A percentile compares a stretch with the other conserved stretches of the same genome.
These are phyloP conservation scores for Percopsis transmontana DNA, from an alignment of 2,113 vertebrate genomes.

Conservation along the genomic window DNA sequence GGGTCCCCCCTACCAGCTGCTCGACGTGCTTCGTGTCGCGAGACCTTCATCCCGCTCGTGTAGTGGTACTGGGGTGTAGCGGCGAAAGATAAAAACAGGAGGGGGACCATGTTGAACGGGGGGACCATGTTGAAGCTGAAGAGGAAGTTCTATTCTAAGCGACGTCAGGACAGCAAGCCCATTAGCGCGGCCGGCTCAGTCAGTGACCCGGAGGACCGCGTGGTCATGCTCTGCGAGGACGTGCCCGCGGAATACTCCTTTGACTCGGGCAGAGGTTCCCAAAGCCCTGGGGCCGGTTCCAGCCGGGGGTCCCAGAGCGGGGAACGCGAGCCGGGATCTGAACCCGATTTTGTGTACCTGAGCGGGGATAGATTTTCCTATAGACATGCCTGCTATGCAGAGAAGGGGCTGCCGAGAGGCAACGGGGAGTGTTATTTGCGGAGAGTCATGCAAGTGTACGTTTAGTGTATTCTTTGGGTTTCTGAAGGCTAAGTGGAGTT, in stretches of 20 bases:
- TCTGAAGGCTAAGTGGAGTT: neutral
- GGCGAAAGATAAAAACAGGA: neutral
- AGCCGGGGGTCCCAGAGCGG: conserved; percentile 52
- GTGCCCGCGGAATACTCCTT: conserved; percentile 47
- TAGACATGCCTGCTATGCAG: conserved; percentile 43
- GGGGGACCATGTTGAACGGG: neutral
- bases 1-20: too few species aligned
- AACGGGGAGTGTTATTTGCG: conserved; percentile 43
- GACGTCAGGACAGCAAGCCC: conserved; percentile 49
- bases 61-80: too few species aligned
- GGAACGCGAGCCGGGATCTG: conserved; percentile 25
- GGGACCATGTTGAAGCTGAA: conserved; percentile 65
- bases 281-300: conserved; percentile 28
- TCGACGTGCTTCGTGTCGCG: too few species aligned
- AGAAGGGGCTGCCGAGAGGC: conserved; percentile 14
- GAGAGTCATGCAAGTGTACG: conserved; percentile 57
- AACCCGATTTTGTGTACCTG: conserved; percentile 18
- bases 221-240: conserved; percentile 79
- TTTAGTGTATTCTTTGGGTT: neutral
- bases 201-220: conserved; percentile 68
- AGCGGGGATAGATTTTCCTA: conserved; percentile 50
- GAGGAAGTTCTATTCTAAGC: conserved; percentile 55
- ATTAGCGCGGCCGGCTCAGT: conserved; percentile 49
- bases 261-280: conserved; percentile 35
- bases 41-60: too few species aligned